Evolutionary conservation across 2,888 invertebrate species (phyloP).

Genomic region (Minunthozetes semirufus): DNA sequence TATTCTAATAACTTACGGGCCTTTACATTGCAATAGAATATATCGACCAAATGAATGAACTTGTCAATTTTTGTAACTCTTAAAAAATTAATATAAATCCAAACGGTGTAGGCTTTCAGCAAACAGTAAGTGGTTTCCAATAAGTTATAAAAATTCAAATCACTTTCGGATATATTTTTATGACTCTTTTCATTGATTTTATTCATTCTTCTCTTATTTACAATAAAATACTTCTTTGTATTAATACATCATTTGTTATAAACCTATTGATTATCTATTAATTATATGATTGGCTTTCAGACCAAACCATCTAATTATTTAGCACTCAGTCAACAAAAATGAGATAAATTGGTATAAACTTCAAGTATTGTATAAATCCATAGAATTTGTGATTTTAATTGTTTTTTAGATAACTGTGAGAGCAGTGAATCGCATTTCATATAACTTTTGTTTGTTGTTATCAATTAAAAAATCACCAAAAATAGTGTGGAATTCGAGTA

Average conservation of each 20-base stretch:
- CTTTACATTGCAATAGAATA: conserved; percentile 12
- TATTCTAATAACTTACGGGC: conserved; percentile 13
- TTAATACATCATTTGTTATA: neutral
- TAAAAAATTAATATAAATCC: neutral
- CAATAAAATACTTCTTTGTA: neutral
- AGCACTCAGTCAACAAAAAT: neutral
- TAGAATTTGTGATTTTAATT: neutral
- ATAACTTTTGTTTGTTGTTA: neutral
- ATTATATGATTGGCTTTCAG: neutral
- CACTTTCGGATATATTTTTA: conserved; percentile 9
- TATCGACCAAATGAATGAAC: neutral
- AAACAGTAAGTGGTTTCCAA: conserved; percentile 16
- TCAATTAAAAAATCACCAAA: neutral
- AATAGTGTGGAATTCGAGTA: neutral
- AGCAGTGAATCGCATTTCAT: conserved; percentile 11
- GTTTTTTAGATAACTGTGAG: neutral
- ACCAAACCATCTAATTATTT: neutral
- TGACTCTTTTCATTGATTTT: neutral
- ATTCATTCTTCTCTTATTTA: neutral
- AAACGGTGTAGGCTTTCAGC: neutral
- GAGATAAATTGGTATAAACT: neutral
- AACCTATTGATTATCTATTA: neutral
- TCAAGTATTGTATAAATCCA: neutral
- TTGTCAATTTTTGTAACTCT: neutral
- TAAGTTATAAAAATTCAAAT: conserved; percentile 11